Evolutionary conservation across 2,797 vertebrate species (phyloP), one percentile per base, ranked within the genome.

Genomic region (Thalassophryne amazonica): DNA sequence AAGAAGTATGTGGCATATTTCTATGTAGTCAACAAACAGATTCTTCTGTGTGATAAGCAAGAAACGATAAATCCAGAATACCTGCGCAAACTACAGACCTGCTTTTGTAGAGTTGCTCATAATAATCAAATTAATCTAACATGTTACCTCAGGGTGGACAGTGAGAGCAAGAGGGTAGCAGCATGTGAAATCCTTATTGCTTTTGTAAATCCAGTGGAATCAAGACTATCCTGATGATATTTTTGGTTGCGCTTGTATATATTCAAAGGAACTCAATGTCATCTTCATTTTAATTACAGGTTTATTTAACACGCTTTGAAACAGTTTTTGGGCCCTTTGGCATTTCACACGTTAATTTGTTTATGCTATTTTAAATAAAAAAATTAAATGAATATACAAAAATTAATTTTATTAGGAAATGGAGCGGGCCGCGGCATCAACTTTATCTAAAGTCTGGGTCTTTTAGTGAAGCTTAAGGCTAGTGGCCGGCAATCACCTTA

Each of bases 111-210:
- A 46, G 32, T 31, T 3, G 6, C 54, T 62, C 18, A 55, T 51
- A 40, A 63, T 61, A 59, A 71, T 61, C 31, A 54, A 69, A 69
- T 69, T 33, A 64, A 63, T 50, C 45, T 34, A 41, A 30, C 53
- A 42, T 29, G 46, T 63, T 51, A 32, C 45, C 54, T 46, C 55
- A 30, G 40, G 46, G 48, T 41, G 43, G 42, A 33, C 59, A 72
- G 46, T 11, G 22, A 6, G 32, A 23, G 18, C 29, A 60, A 13
- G 19, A 43, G 31, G 24, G 25, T 42, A 35, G 16, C 14, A 0
- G 11, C 30, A 28, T 57, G 30, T 43, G 35, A 65, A 60, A 61
- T 35, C 22, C 20, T 42, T 39, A 36, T 72, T 57, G 48, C 32
- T 57, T 46, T 50, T 21, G 59, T 41, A 48, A 12, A 22, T 47